phyloP scores from a whole-genome alignment of 1,140 invertebrate genomes.

The Coenobita brevimanus region DNA sequence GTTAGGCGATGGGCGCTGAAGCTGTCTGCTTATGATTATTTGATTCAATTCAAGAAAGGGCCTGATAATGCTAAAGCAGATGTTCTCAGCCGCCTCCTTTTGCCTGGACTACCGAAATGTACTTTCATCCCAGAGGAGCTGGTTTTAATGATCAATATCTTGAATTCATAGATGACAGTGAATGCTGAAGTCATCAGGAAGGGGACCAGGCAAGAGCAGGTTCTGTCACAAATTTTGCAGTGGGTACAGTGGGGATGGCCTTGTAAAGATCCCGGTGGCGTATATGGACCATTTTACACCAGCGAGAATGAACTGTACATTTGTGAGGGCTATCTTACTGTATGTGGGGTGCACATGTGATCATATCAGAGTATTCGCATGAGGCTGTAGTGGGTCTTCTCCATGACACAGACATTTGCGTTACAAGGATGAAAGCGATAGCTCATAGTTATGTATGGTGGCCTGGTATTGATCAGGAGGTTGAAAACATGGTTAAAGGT shows the following conservation, averaged over 20 bases:
- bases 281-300: slow-evolving; percentile 68
- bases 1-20: not conserved
- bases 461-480: slow-evolving; percentile 72
- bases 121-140: not conserved
- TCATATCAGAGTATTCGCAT: not conserved
- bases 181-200: not conserved
- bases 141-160: slow-evolving; percentile 1
- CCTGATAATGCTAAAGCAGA: not conserved
- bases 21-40: slow-evolving; percentile 15
- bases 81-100: not conserved
- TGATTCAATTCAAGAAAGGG: slow-evolving; percentile 22
- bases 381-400: not conserved
- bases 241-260: slow-evolving; percentile 33
- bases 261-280: slow-evolving; percentile 69
- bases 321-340: not conserved
- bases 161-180: not conserved
- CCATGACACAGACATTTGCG: slow-evolving; percentile 58
- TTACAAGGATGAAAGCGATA: not conserved
- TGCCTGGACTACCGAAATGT: not conserved
- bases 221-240: not conserved
- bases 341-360: not conserved
- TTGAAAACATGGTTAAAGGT: slow-evolving; percentile 72
- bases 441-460: slow-evolving; percentile 72
- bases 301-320: slow-evolving; percentile 71
- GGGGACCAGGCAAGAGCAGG: slow-evolving; percentile 1